These are phyloP conservation scores for Lynx canadensis DNA, from an alignment of 2,113 vertebrate genomes.

Conservation along the genomic window DNA sequence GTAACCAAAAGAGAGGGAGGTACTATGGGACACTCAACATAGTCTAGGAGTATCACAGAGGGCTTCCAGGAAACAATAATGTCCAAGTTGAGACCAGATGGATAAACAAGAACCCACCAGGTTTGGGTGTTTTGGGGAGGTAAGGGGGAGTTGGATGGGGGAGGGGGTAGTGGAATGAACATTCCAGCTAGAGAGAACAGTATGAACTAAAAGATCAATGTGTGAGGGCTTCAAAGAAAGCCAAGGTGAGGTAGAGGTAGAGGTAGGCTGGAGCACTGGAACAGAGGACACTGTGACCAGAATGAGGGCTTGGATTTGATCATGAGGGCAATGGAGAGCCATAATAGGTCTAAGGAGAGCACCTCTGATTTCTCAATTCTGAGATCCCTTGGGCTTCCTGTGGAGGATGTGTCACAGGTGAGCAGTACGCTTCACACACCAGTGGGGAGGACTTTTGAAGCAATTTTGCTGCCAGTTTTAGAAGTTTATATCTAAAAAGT, in stretches of 20 bases:
- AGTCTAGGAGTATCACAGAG: background rate
- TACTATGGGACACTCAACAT: background rate
- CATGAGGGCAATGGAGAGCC: background rate
- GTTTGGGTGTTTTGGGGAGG: background rate
- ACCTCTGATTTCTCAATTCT: background rate
- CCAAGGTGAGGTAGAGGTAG: background rate
- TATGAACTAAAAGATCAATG: background rate
- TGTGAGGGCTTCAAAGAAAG: background rate
- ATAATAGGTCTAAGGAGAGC: background rate
- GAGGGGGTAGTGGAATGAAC: background rate
- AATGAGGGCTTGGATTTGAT: background rate
- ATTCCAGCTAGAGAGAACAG: background rate
- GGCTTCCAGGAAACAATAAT: background rate
- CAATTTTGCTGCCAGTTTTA: background rate
- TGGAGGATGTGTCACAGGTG: background rate
- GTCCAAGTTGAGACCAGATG: background rate
- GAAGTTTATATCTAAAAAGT: background rate
- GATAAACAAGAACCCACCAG: background rate
- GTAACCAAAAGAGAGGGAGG: background rate
- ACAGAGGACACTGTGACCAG: background rate
- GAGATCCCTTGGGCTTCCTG: background rate
- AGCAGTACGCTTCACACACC: background rate
- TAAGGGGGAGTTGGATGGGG: background rate
- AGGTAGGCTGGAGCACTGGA: background rate
- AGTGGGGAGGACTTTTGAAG: background rate